phyloP scores from a whole-genome alignment of 2,797 vertebrate genomes.

The Spinibarbus caldwelli region DNA sequence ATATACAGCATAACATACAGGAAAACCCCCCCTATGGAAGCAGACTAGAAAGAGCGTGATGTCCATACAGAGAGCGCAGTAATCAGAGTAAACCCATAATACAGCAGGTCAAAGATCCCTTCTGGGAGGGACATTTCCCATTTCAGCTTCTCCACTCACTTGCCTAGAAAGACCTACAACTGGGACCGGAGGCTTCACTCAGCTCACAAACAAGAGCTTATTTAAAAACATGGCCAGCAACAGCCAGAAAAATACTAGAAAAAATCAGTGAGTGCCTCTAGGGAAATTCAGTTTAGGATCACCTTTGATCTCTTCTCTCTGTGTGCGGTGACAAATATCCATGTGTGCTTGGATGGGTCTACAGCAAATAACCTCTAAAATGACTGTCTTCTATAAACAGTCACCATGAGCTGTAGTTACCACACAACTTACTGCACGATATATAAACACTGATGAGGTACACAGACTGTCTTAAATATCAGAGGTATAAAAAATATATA shows the following conservation, averaged over 20 bases:
- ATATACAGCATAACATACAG: background rate
- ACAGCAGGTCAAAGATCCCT: constrained; percentile 32
- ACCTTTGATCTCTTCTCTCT: constrained; percentile 36
- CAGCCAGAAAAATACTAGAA: constrained; percentile 4
- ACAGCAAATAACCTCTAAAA: constrained; percentile 34
- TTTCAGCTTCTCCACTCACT: constrained; percentile 1
- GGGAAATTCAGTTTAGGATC: constrained; percentile 42
- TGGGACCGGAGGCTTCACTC: constrained; percentile 8
- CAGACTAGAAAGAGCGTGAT: background rate
- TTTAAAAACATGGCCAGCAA: constrained; percentile 38
- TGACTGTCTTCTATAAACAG: constrained; percentile 10
- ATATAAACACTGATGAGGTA: background rate
- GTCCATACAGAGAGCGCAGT: background rate
- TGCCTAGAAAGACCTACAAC: constrained; percentile 18
- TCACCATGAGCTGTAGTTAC: background rate
- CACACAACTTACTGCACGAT: constrained; percentile 21
- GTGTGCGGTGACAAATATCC: background rate
- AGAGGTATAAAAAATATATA: no score
- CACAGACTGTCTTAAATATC: background rate
- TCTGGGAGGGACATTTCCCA: constrained; percentile 36
- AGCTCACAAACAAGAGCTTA: constrained; percentile 39
- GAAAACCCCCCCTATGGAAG: background rate
- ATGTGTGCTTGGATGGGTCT: constrained; percentile 2
- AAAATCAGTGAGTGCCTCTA: background rate
- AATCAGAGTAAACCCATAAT: constrained; percentile 20